Evolutionary conservation across 2,797 vertebrate species (phyloP).

Genomic region (Cyprinodon diabolis): DNA sequence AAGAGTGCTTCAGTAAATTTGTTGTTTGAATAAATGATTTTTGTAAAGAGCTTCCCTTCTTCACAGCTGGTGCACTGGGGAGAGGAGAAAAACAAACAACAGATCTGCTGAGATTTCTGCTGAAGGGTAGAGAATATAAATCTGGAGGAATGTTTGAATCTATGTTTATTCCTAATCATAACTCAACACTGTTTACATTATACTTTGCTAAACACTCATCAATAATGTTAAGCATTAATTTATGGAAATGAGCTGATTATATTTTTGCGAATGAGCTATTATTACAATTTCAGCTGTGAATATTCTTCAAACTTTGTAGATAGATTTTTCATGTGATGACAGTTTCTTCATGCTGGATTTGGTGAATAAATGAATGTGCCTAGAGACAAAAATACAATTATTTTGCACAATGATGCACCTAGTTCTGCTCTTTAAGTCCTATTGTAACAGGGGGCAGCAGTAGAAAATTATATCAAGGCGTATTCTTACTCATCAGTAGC

Average conservation of each 20-base stretch:
- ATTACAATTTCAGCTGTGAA: constrained; percentile 47
- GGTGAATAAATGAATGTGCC: constrained; percentile 18
- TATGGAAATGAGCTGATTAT: constrained; percentile 62
- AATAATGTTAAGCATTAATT: constrained; percentile 59
- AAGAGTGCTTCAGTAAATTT: constrained; percentile 46
- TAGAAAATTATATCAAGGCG: constrained; percentile 11
- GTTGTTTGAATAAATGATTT: constrained; percentile 76
- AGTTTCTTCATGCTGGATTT: constrained; percentile 36
- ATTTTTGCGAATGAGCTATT: constrained; percentile 53
- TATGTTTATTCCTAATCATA: constrained; percentile 69
- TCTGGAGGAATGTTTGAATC: constrained; percentile 65
- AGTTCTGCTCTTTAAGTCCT: constrained; percentile 14
- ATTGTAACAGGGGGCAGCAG: constrained; percentile 25
- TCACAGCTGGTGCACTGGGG: constrained; percentile 63
- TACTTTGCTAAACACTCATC: constrained; percentile 56
- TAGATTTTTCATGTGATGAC: constrained; percentile 29
- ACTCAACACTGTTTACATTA: constrained; percentile 69
- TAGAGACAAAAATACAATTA: constrained; percentile 22
- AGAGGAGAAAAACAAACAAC: constrained; percentile 67
- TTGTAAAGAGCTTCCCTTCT: constrained; percentile 66
- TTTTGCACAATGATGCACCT: constrained; percentile 2
- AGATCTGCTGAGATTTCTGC: constrained; percentile 73
- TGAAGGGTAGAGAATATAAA: constrained; percentile 73
- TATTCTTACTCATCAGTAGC: constrained; percentile 16
- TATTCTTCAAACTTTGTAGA: constrained; percentile 36